Conservation (phyloP, 2,113 vertebrate species). For the Eptatretus burgeri region DNA sequence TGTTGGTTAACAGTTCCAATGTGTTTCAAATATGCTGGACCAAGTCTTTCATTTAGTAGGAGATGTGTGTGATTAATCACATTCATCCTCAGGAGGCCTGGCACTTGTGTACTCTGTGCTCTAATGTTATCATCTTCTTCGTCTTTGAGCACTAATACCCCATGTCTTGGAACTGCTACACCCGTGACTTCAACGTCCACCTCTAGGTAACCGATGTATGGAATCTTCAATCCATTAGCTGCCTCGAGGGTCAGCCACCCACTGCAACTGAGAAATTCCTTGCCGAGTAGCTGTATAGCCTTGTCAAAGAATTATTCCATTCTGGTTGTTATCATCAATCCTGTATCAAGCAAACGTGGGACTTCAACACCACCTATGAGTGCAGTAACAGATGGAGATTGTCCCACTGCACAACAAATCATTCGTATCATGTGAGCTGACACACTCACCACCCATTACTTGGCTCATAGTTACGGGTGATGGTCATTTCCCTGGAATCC, state of each 20-base stretch:
- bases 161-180: neutral
- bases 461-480: neutral
- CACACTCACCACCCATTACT: neutral
- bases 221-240: slow-evolving; percentile 3
- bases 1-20: neutral
- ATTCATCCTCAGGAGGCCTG: neutral
- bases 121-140: neutral
- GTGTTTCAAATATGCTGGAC: neutral
- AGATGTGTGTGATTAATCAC: no score
- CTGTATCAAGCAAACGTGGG: neutral
- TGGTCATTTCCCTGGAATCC: neutral
- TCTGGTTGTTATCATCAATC: neutral
- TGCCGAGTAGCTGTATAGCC: neutral
- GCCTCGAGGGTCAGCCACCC: neutral
- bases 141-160: neutral
- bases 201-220: slow-evolving; percentile 6
- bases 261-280: neutral
- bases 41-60: neutral
- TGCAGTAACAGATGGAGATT: neutral
- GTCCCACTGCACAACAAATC: neutral
- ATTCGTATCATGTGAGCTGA: neutral
- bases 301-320: neutral
- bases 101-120: neutral
- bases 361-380: neutral
- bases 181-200: neutral